Evolutionary conservation across 2,888 invertebrate genomes (phyloP), one percentile per base, ranked within the genome.

Genomic region (Stictocephala bisonia): DNA sequence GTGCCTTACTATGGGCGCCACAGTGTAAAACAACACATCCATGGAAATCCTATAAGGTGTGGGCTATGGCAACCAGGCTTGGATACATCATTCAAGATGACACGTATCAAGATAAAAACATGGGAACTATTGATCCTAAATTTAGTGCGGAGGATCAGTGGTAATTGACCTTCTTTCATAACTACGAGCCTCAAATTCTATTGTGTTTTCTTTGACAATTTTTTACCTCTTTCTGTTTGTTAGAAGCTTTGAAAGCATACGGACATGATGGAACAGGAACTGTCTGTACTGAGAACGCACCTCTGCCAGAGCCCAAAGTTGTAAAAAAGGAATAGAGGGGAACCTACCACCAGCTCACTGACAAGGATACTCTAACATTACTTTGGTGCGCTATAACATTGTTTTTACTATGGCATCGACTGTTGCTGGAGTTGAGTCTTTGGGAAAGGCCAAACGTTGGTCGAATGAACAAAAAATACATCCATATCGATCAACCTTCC

Each of bases 1-100:
- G 74, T 77, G 31, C 77, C 76, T 20, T 77, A 77, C 24, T 76
- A 73, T 75, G 78, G 78, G 7, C 68, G 70, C 35, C 60, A 75
- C 60, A 41, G 48, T 20, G 60, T 68, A 6, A 77, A 77, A 60
- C 75, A 74, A 58, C 75, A 75, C 53, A 60, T 78, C 22, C 68
- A 72, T 50, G 75, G 75, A 1, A 77, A 76, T 26, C 76, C 72
- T n/a, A 77, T 77, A 11, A 15, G 58, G 24, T 75, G n/a, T 75
- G 75, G 70, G 73, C 64, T 35, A 53, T 72, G 50, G 73, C 71
- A 35, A 71, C 76, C 18, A 60, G 69, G 24, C 53, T 50, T 51
- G 77, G 75, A 2, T 74, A 75, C 60, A 41, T 77, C 3, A 69
- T 77, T 26, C 51, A 77, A 26, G 75, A 74, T 73, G 74, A 75